These are phyloP conservation scores for Chaenogobius annularis DNA, from an alignment of 2,113 vertebrate species.

Conservation along the genomic window DNA sequence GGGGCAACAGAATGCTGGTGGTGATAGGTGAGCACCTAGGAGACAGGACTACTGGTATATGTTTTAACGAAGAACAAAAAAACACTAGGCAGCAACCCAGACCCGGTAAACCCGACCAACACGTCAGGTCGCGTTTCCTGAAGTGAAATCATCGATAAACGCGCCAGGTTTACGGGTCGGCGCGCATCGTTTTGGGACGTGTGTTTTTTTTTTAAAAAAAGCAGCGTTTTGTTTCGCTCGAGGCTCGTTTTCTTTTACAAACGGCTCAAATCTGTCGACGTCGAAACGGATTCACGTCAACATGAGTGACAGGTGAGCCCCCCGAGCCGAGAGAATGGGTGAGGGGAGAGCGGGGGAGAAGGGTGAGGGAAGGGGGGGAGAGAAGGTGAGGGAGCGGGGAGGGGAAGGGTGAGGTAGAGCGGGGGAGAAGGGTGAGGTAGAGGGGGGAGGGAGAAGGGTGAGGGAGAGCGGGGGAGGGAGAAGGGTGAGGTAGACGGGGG, in stretches of 20 bases:
- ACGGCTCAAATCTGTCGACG: conserved; percentile 72
- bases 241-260: conserved; percentile 58
- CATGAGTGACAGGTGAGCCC: conserved; percentile 80
- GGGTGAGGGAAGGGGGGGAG: too few relatives aligned
- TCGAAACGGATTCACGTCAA: conserved; percentile 75
- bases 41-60: too few relatives aligned
- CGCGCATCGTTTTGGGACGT: conserved; percentile 15
- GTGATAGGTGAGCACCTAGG: too few relatives aligned
- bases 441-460: too few relatives aligned
- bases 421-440: too few relatives aligned
- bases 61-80: too few relatives aligned
- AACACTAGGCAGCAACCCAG: too few relatives aligned
- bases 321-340: conserved; percentile 71
- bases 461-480: too few relatives aligned
- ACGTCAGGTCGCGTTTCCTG: conserved; percentile 48
- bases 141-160: conserved; percentile 40
- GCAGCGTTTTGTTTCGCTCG: conserved; percentile 33
- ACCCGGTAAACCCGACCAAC: too few relatives aligned
- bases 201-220: conserved; percentile 24
- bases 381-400: conserved; percentile 58
- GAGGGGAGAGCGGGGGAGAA: conserved; percentile 17
- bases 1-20: too few relatives aligned
- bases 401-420: conserved; percentile 67
- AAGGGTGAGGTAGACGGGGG: too few relatives aligned
- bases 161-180: conserved; percentile 41